phyloP scores from a whole-genome alignment of 2,113 vertebrate genomes.

The Erinaceus europaeus region DNA sequence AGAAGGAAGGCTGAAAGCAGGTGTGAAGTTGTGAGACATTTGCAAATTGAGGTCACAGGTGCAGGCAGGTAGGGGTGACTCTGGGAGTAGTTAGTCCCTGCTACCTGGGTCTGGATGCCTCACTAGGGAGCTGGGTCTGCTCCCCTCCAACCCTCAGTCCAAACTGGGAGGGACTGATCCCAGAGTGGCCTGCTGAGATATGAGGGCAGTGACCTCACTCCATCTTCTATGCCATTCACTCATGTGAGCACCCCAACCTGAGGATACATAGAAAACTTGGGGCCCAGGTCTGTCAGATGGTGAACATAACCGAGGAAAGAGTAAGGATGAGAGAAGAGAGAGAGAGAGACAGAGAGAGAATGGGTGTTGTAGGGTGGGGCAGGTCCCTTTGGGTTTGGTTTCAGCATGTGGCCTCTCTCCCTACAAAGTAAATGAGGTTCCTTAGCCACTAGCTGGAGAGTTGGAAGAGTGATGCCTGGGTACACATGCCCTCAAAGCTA shows the following conservation, averaged over 20 bases:
- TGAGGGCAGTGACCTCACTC: not conserved
- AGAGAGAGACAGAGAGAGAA: accelerated
- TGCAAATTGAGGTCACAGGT: not conserved
- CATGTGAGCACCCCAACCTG: not conserved
- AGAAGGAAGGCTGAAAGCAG: accelerated
- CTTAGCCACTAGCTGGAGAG: constrained; percentile 27
- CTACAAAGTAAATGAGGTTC: not conserved
- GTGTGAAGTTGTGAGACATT: not conserved
- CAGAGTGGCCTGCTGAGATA: not conserved
- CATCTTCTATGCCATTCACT: not conserved
- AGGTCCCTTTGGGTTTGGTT: not conserved
- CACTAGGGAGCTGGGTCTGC: not conserved
- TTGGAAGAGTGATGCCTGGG: not conserved
- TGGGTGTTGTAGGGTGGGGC: not conserved
- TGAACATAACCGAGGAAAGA: too few species aligned
- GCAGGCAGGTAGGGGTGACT: not conserved
- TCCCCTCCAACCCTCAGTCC: not conserved
- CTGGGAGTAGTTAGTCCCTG: not conserved
- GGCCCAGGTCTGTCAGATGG: not conserved
- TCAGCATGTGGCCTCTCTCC: constrained; percentile 33
- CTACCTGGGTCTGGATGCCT: not conserved
- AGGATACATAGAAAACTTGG: not conserved
- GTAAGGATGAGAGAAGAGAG: not conserved
- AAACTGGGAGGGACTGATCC: not conserved
- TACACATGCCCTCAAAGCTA: not conserved